Evolutionary conservation across 2,888 invertebrate genomes (phyloP), one percentile per base, ranked within the genome.

Genomic region (Netelia melanura): DNA sequence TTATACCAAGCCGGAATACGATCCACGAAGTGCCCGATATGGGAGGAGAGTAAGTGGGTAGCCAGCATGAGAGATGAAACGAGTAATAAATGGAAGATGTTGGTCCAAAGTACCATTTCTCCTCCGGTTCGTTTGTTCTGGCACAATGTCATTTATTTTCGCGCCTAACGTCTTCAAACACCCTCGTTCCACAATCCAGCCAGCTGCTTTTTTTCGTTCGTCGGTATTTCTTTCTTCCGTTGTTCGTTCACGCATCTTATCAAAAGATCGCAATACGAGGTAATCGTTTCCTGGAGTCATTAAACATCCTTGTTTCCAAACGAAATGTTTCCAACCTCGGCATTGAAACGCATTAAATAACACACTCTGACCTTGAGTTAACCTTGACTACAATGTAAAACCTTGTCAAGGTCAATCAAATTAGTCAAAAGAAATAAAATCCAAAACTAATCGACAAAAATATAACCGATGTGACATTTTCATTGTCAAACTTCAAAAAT

Each of bases 111-210:
- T 48, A 70, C 38, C 56, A 25, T 79, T 75, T 72, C 43, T 75
- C 44, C 23, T 44, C 14, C 38, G 54, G 74, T 65, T 76, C 80
- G 64, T 84, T 84, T 71, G 71, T 80, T 71, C 65, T 71, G 58
- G 9, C 70, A 76, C 43, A 71, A 80, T 58, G 65, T 52, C 64
- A 65, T 75, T 80, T 80, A 80, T 76, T 80, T 70, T 48, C 65
- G 71, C 58, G 23, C 58, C 10, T 9, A 58, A 3, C 21, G 8
- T 70, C 52, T 48, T 48, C 56, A 48, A 52, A 61, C 17, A 21
- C 38, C 17, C 44, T 38, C 72, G 52, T 44, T 52, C 23, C 38
- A 25, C n/a, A 17, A 48, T 75, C 54, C 21, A 65, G 61, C 48
- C 23, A 48, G n/a, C 38, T 9, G 21, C 21, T 21, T n/a, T 67